phyloP scores from a whole-genome alignment of 2,797 vertebrate species.

The Aotus griseimembra region DNA sequence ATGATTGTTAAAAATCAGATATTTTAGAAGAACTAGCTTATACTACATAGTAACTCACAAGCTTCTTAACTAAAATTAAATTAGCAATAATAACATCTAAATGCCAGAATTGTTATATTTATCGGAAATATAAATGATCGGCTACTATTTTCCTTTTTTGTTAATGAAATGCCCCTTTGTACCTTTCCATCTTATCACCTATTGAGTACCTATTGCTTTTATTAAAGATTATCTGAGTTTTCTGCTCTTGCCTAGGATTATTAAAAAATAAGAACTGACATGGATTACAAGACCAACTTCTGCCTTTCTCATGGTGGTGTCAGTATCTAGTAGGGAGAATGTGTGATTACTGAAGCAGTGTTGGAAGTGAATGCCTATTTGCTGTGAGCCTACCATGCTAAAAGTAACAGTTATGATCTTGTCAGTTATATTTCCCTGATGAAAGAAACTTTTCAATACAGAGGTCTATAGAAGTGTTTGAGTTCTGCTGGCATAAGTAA shows the following conservation, averaged over 20 bases:
- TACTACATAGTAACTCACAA: background rate
- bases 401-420: background rate
- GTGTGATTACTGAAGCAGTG: background rate
- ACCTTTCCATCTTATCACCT: background rate
- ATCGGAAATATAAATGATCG: slow-evolving; percentile 13
- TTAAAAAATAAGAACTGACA: background rate
- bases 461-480: background rate
- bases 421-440: background rate
- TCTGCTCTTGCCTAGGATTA: background rate
- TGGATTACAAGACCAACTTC: background rate
- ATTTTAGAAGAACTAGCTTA: slow-evolving; percentile 24
- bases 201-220: background rate
- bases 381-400: background rate
- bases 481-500: background rate
- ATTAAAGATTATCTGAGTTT: slow-evolving; percentile 44
- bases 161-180: background rate
- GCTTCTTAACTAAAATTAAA: slow-evolving; percentile 48
- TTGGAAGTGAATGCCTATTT: background rate
- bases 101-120: background rate
- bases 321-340: background rate
- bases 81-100: slow-evolving; percentile 20
- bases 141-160: background rate
- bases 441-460: background rate
- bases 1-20: background rate
- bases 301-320: background rate